A percentile compares a stretch with the other conserved stretches of the same genome.
These are phyloP conservation scores for Battus philenor DNA, from an alignment of 1,140 invertebrate genomes.

Conservation along the genomic window DNA sequence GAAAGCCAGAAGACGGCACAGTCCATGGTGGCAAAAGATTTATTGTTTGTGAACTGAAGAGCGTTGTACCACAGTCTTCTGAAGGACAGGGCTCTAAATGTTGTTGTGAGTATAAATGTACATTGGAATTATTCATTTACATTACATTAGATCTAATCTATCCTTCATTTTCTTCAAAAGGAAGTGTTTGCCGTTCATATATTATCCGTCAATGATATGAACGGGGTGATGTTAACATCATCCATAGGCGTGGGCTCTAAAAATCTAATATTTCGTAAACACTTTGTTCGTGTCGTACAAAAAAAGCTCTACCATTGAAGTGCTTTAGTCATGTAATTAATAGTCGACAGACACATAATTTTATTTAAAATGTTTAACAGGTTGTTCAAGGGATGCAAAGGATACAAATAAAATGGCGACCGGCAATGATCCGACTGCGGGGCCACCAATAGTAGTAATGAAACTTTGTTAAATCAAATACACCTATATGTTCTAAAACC, in stretches of 20 bases:
- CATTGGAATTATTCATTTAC: neutral
- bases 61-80: conserved; percentile 36
- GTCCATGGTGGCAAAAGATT: conserved; percentile 47
- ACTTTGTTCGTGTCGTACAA: too few relatives aligned
- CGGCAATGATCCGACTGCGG: conserved; percentile 28
- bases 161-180: conserved; percentile 13
- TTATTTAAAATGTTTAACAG: conserved; percentile 53
- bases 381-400: conserved; percentile 37
- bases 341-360: too few relatives aligned
- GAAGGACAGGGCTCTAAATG: conserved; percentile 39
- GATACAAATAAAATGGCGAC: conserved; percentile 16
- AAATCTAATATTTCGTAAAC: too few relatives aligned
- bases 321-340: too few relatives aligned
- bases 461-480: conserved; percentile 45
- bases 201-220: conserved; percentile 19
- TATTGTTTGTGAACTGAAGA: conserved; percentile 64
- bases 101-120: conserved; percentile 30
- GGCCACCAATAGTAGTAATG: conserved; percentile 54
- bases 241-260: too few relatives aligned
- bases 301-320: too few relatives aligned
- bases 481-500: conserved; percentile 1
- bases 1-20: conserved; percentile 27
- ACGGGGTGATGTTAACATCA: too few relatives aligned
- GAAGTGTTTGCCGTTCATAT: conserved; percentile 19
- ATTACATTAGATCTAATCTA: conserved; percentile 25